phyloP scores from a whole-genome alignment of 2,888 invertebrate species.

The Stegophylla sp. region DNA sequence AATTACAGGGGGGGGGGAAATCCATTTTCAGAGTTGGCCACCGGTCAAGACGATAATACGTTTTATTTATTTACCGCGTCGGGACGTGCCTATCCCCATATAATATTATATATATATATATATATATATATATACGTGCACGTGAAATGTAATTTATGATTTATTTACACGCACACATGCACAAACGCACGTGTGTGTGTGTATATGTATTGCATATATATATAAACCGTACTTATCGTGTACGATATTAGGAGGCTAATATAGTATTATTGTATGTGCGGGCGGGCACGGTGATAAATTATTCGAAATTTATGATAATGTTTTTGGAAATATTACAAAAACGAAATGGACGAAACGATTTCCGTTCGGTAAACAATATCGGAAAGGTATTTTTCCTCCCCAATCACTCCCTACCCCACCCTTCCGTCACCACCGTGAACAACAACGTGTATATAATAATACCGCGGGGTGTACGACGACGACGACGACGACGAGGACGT shows the following conservation, averaged over 20 bases:
- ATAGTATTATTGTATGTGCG: not conserved
- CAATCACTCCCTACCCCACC: no score
- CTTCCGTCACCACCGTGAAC: no score
- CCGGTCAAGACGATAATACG: constrained; percentile 32
- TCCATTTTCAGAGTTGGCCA: constrained; percentile 13
- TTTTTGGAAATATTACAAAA: constrained; percentile 16
- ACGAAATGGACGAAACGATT: constrained; percentile 6
- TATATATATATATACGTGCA: no score
- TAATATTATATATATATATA: no score
- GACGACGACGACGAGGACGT: no score
- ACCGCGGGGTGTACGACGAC: no score
- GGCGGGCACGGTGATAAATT: not conserved
- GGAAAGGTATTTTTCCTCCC: not conserved
- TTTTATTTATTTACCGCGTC: not conserved
- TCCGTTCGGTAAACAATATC: not conserved
- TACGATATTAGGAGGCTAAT: constrained; percentile 5
- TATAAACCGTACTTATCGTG: not conserved
- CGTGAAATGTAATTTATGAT: constrained; percentile 6
- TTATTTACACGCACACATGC: not conserved
- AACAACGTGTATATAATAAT: no score
- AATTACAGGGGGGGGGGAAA: not conserved
- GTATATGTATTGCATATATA: no score
- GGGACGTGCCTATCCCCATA: not conserved
- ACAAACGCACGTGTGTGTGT: no score
- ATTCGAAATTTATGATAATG: constrained; percentile 28